Evolutionary conservation across 2,888 invertebrate species (phyloP), one percentile per base, ranked within the genome.

Genomic region (Perithous albicinctus): DNA sequence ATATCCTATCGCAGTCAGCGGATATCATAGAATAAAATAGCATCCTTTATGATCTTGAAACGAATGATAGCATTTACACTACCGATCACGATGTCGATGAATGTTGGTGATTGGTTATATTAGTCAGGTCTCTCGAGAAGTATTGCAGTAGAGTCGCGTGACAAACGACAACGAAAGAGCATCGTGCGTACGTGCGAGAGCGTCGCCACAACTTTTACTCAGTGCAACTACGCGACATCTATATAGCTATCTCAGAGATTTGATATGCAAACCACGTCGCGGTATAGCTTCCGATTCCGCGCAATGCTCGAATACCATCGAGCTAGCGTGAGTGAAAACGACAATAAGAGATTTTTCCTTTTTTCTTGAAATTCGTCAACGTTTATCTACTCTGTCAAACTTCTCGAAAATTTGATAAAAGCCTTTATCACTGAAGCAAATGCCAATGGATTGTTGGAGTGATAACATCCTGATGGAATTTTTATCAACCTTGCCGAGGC

Each of bases 201-300:
- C 54, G 54, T 54, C 54, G n/a, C 54, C 54, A 23, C 23, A 54
- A 26, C 26, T 54, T 26, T 54, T 54, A 54, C 54, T 26, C 54
- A 20, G 23, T n/a, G 51, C 3, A 51, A 2, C 51, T 51, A 20
- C 8, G 54, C 23, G 23, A 26, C 10, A 12, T 54, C 38, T 32
- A 8, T 32, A 8, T 32, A 12, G 26, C 54, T 29, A 29, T 35
- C 63, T 35, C 67, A 18, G 35, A 54, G 6, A 80, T 82, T 85
- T 75, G 74, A 83, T 85, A 86, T 85, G 85, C 86, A 83, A 76
- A 83, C 80, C 74, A 79, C 84, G 83, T 84, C 78, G 74, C 69
- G 78, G 38, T 66, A 83, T 85, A 82, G 78, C 83, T 85, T 84
- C 77, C 84, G 85, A 85, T 87, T 84, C 82, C 76, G 76, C 73